Conservation (phyloP, 2,113 vertebrate genomes). For the Microtus ochrogaster region DNA sequence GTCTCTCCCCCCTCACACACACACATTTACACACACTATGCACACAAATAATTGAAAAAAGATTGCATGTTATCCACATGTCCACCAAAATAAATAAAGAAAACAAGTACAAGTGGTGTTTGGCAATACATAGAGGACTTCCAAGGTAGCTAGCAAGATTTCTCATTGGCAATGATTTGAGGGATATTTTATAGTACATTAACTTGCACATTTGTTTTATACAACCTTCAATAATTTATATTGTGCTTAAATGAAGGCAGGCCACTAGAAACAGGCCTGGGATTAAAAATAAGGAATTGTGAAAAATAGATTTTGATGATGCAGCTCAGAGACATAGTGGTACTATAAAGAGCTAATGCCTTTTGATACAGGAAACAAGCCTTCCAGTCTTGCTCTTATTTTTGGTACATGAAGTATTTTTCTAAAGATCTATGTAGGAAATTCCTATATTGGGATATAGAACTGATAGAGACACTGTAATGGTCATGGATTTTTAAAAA, state of each 20-base stretch:
- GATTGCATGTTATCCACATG: neutral
- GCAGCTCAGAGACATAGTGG: neutral
- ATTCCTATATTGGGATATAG: neutral
- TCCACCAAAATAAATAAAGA: neutral
- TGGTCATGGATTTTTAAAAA: neutral
- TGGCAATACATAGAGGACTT: neutral
- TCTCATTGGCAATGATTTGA: neutral
- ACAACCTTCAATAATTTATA: neutral
- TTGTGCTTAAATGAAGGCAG: neutral
- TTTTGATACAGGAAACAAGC: neutral
- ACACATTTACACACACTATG: neutral
- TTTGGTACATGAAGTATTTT: slow-evolving; percentile 24
- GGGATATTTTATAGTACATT: neutral
- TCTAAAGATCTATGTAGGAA: slow-evolving; percentile 35
- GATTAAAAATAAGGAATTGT: neutral
- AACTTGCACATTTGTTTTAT: neutral
- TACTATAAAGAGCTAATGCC: neutral
- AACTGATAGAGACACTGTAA: slow-evolving; percentile 7
- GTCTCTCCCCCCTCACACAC: too few relatives aligned
- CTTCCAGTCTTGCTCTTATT: neutral
- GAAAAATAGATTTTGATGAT: slow-evolving; percentile 36
- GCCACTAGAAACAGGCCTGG: neutral
- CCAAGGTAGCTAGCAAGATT: neutral
- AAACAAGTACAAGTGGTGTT: neutral
- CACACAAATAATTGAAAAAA: neutral